A percentile compares a stretch with the other conserved stretches of the same genome.
Conservation (phyloP, 1,140 invertebrate species). For the Saxidomus purpurata region DNA sequence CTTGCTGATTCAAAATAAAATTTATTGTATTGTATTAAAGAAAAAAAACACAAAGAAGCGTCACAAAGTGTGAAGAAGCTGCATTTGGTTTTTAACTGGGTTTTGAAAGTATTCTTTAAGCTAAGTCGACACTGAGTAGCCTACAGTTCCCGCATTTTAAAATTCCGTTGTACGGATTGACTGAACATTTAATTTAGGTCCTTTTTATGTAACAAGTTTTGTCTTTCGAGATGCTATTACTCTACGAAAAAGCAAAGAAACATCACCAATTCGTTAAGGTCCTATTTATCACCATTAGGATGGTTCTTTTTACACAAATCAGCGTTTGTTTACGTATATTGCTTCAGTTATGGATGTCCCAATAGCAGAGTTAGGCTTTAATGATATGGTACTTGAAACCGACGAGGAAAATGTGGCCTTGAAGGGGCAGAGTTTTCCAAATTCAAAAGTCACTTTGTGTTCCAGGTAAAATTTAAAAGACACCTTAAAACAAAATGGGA, state of each 20-base stretch:
- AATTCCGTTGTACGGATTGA: constrained; percentile 27
- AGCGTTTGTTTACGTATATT: background rate
- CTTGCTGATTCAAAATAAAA: too few relatives aligned
- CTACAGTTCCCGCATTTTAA: too few relatives aligned
- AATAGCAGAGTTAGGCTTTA: background rate
- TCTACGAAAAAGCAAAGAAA: background rate
- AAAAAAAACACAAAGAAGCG: too few relatives aligned
- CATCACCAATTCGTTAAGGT: background rate
- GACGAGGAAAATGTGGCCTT: background rate
- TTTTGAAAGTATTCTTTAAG: too few relatives aligned
- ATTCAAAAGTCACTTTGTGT: background rate
- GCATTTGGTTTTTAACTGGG: too few relatives aligned
- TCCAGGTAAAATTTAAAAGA: background rate
- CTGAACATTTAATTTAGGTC: constrained; percentile 47
- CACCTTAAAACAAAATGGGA: background rate
- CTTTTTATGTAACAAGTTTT: constrained; percentile 15
- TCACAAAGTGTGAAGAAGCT: too few relatives aligned
- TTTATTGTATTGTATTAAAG: too few relatives aligned
- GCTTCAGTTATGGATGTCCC: background rate
- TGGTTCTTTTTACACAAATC: background rate
- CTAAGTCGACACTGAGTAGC: too few relatives aligned
- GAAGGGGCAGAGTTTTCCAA: background rate
- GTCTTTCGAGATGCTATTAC: constrained; percentile 20
- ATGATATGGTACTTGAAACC: background rate
- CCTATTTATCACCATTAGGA: background rate